Base-by-base conservation (phyloP, 2,113 vertebrate species). In the Microcebus tavaratra region DNA sequence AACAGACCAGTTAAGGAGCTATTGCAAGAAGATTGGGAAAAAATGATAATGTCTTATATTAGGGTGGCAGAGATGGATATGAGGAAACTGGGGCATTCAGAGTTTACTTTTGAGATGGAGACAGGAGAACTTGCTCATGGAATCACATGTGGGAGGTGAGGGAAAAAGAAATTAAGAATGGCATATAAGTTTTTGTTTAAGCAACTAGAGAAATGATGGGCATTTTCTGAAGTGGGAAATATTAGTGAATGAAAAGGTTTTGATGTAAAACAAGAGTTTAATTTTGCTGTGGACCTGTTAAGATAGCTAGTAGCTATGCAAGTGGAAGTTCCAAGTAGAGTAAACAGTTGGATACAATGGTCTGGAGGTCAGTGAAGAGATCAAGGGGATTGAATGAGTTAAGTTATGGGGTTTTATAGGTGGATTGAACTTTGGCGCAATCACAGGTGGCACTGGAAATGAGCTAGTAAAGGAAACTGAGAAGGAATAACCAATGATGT, bases 61-160 rank as follows among this genome's bases (percentile, higher is more conserved):
- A 25, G 4, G 25, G 21, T 39, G 27, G 7, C 23, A 86, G 25
- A 95, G 23, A 65, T 21, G 15, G 23, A 68, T 53, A 61, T 25
- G 55, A 36, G 20, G 12, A 89, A 82, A 82, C 14, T 48, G 27
- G 5, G 29, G 2, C 57, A 21, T 67, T 92, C 10, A 48, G 2
- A 21, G 61, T 68, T 96, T 94, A 76, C 21, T 31, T 86, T 70
- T 95, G 42, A 95, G 65, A 63, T 83, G 18, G 68, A 91, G 42
- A 75, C 6, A 63, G 78, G 6, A 93, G 42, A 94, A 95, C 2
- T 82, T 93, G 27, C 7, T 70, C 4, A 53, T 63, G 14, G 39
- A n/a, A 34, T 91, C 53, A 93, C 6, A 84, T 72, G 29, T 59
- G 20, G 5, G 10, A 55, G n/a, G 3, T 42, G 13, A 94, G n/a